These are phyloP conservation scores for Pseudopodoces humilis DNA, from an alignment of 2,113 vertebrate species.

Conservation along the genomic window DNA sequence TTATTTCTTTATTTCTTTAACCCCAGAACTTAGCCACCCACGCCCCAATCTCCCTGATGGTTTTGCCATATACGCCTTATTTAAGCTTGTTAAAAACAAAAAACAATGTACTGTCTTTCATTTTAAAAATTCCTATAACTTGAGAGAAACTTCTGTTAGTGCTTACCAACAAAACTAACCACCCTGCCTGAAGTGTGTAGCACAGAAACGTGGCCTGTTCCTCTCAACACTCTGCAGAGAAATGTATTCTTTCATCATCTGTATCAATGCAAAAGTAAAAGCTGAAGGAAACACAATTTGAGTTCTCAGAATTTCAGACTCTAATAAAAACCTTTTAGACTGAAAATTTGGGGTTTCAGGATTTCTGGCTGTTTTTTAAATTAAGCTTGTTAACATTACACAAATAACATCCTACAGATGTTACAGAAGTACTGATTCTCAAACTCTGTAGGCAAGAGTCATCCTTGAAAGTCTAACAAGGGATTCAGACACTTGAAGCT, in stretches of 20 bases:
- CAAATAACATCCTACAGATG: background rate
- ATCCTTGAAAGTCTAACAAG: background rate
- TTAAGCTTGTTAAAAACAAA: background rate
- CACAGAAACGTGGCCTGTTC: background rate
- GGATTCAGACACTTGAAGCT: background rate
- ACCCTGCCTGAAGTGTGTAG: background rate
- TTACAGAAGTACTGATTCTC: background rate
- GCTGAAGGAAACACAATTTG: background rate
- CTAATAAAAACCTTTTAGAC: background rate
- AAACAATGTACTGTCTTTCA: background rate
- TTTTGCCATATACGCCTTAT: background rate
- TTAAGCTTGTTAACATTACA: background rate
- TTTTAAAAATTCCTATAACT: background rate
- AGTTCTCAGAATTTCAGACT: background rate
- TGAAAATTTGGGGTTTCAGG: background rate
- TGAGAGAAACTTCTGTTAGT: background rate
- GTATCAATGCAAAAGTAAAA: background rate
- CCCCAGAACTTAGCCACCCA: background rate
- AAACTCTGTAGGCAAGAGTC: background rate
- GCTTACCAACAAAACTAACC: background rate
- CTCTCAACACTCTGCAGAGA: background rate
- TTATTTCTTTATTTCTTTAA: background rate
- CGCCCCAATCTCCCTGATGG: rapidly evolving
- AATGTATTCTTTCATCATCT: background rate
- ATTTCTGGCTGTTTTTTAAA: background rate